A percentile compares a stretch with the other conserved stretches of the same genome.
phyloP scores from a whole-genome alignment of 2,888 invertebrate species.

The Agrotis exclamationis region DNA sequence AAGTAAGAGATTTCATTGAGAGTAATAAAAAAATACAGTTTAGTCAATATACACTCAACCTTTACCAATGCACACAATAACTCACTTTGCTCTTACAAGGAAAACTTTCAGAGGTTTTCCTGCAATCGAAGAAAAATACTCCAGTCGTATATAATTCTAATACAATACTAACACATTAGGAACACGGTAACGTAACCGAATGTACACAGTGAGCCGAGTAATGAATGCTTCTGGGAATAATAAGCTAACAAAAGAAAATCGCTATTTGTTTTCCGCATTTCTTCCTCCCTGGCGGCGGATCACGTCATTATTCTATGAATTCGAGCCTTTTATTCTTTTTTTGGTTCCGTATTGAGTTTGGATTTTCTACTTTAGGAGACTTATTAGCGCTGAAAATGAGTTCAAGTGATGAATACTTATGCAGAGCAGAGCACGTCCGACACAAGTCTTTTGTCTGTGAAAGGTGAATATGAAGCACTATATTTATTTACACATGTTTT shows the following conservation, averaged over 20 bases:
- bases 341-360: conserved; percentile 63
- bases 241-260: conserved; percentile 90
- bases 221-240: conserved; percentile 88
- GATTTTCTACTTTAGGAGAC: not conserved
- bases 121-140: conserved; percentile 54
- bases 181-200: conserved; percentile 54
- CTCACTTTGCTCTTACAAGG: conserved; percentile 33
- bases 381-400: not conserved
- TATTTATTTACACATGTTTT: too few relatives aligned
- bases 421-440: too few relatives aligned
- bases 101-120: conserved; percentile 39
- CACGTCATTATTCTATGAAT: conserved; percentile 86
- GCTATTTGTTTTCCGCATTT: conserved; percentile 87
- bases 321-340: conserved; percentile 69
- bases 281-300: conserved; percentile 82
- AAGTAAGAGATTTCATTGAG: too few relatives aligned
- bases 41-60: not conserved
- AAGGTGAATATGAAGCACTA: too few relatives aligned
- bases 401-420: not conserved
- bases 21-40: not conserved
- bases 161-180: conserved; percentile 64
- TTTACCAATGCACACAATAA: conserved; percentile 7
- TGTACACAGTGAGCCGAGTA: conserved; percentile 80
- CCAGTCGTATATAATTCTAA: conserved; percentile 55
- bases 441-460: too few relatives aligned